These are phyloP conservation scores for Bufo gargarizans DNA, from an alignment of 2,113 vertebrate species.

Conservation along the genomic window DNA sequence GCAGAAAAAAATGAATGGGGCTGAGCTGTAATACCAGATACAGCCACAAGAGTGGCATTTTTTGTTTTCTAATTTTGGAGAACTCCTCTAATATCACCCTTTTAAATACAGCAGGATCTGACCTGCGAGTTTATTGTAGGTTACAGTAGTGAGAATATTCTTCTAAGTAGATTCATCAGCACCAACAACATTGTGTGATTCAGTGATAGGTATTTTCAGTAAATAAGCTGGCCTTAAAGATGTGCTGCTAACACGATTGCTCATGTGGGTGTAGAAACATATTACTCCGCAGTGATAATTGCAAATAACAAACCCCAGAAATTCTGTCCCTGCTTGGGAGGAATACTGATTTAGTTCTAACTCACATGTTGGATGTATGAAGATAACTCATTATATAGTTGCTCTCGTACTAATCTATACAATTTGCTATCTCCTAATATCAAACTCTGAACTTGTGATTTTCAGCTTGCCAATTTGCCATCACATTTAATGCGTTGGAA, in stretches of 20 bases:
- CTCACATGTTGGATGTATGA: not conserved
- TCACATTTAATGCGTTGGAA: not conserved
- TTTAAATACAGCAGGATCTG: not conserved
- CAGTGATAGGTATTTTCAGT: not conserved
- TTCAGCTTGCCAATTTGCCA: not conserved
- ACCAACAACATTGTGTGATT: not conserved
- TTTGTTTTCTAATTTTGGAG: too few relatives aligned
- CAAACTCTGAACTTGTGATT: not conserved
- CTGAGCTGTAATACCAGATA: too few relatives aligned
- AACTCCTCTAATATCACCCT: too few relatives aligned
- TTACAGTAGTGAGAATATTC: not conserved
- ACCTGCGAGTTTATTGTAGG: not conserved
- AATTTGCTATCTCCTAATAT: not conserved
- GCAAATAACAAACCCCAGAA: conserved; percentile 5
- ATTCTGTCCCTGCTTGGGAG: conserved; percentile 9
- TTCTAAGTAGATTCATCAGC: not conserved
- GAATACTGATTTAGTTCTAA: not conserved
- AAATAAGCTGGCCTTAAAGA: not conserved
- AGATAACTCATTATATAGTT: not conserved
- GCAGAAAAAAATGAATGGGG: not conserved
- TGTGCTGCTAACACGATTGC: not conserved
- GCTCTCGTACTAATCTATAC: not conserved
- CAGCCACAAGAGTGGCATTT: too few relatives aligned
- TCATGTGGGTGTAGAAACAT: conserved; percentile 1
- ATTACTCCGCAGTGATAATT: not conserved